Evolutionary conservation across 2,888 invertebrate species (phyloP), one percentile per base, ranked within the genome.

Genomic region (Macrosiphum euphorbiae): DNA sequence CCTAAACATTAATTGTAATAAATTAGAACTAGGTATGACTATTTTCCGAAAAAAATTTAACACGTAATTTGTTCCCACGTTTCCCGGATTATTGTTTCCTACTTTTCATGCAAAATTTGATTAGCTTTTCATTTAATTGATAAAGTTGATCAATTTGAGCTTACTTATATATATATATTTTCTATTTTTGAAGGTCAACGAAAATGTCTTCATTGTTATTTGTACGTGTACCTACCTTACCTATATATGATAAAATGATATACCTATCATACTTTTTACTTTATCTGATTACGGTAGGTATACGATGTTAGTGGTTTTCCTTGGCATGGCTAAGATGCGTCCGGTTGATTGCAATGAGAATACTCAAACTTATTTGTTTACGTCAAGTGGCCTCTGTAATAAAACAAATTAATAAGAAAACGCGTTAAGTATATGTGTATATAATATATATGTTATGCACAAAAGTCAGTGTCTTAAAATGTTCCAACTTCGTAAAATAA

Each of bases 251-350:
- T 55, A 55, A 55, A 24, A 55, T 55, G 55, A 35, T 88, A 11
- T 47, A 20, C 28, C 8, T 44, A 26, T 86, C 24, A 44, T 28
- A 52, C n/a, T 52, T 87, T n/a, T 50, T 41, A 11, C 41, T 88
- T 88, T 28, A 52, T 50, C 67, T 92, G 47, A 67, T 92, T 92
- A 88, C 47, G 61, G 50, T 87, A 50, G 26, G 44, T 86, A 92
- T 88, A 78, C 28, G 5, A 35, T 50, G 41, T 88, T 88, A 89
- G 92, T 92, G 88, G 92, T 92, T 92, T 90, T 94, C 93, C 93
- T 94, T 94, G 93, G 89, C 93, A 94, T 47, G 47, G 41, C 88
- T 44, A 55, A 44, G 88, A 61, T 44, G 88, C 67, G 87, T 94
- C 61, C 50, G 47, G 93, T 88, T 55, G 92, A 85, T 90, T 90